These are phyloP conservation scores for Semicossyphus pulcher DNA, from an alignment of 2,113 vertebrate species.

Conservation along the genomic window DNA sequence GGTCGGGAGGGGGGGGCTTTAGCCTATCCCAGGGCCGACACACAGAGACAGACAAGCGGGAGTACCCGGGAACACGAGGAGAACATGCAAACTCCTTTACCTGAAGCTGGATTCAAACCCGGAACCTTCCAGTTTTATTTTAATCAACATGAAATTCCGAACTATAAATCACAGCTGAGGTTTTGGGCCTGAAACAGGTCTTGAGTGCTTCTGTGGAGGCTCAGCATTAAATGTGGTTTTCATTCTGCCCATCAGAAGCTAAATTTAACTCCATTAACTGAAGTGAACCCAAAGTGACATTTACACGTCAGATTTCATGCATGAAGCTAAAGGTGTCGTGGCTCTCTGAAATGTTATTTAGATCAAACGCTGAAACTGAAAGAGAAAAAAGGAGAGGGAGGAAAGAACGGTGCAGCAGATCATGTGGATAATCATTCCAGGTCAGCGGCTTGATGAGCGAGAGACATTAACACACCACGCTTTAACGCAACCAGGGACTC, in stretches of 20 bases:
- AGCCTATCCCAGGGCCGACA: no score
- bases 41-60: no score
- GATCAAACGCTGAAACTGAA: neutral
- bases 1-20: no score
- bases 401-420: constrained; percentile 44
- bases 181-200: neutral
- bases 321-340: constrained; percentile 11
- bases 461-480: constrained; percentile 47
- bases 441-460: constrained; percentile 62
- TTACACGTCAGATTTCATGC: constrained; percentile 5
- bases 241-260: neutral
- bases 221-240: neutral
- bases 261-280: neutral
- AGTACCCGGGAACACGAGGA: no score
- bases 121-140: no score
- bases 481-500: constrained; percentile 38
- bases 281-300: constrained; percentile 1
- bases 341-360: constrained; percentile 3
- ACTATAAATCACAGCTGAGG: neutral
- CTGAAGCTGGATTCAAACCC: no score
- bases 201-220: neutral
- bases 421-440: constrained; percentile 67
- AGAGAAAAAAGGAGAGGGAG: constrained; percentile 2
- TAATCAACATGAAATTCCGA: neutral
- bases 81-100: no score